phyloP scores from a whole-genome alignment of 2,113 vertebrate genomes.

The Trichomycterus rosablanca region DNA sequence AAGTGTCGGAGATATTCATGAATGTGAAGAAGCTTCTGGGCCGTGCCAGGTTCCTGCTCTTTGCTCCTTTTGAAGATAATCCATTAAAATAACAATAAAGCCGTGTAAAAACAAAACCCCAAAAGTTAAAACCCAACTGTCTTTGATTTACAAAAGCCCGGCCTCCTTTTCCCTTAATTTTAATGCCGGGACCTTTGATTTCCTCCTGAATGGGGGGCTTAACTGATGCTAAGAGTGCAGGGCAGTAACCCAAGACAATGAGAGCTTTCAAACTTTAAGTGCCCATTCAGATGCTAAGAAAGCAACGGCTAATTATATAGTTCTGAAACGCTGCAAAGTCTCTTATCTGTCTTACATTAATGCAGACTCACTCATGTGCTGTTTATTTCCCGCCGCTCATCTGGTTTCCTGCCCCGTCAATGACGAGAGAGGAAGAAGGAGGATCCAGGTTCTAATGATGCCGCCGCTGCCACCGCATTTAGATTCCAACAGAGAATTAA shows the following conservation, averaged over 20 bases:
- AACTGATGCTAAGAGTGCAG: constrained; percentile 64
- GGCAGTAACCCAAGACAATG: constrained; percentile 72
- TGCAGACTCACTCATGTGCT: constrained; percentile 60
- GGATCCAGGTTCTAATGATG: constrained; percentile 41
- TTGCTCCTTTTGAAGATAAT: constrained; percentile 47
- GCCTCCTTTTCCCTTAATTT: constrained; percentile 60
- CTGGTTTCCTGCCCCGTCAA: constrained; percentile 53
- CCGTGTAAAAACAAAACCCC: constrained; percentile 50
- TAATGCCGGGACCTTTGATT: constrained; percentile 67
- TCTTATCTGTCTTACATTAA: constrained; percentile 73
- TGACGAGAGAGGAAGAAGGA: constrained; percentile 41
- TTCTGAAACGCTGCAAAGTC: constrained; percentile 72
- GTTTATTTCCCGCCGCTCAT: constrained; percentile 66
- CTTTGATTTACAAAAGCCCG: constrained; percentile 50
- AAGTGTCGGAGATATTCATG: too few relatives aligned
- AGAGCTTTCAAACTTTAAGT: constrained; percentile 72
- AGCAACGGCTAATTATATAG: constrained; percentile 71
- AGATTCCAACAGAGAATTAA: constrained; percentile 42
- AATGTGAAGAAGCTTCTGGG: too few relatives aligned
- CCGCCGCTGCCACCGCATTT: constrained; percentile 40
- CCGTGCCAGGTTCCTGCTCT: constrained; percentile 26
- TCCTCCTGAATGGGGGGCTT: constrained; percentile 65
- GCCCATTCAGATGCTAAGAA: constrained; percentile 74
- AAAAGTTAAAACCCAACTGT: constrained; percentile 41
- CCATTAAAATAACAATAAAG: constrained; percentile 53